A percentile compares a stretch with the other conserved stretches of the same genome.
Conservation (phyloP, 2,888 invertebrate species). For the Terebella lapidaria region DNA sequence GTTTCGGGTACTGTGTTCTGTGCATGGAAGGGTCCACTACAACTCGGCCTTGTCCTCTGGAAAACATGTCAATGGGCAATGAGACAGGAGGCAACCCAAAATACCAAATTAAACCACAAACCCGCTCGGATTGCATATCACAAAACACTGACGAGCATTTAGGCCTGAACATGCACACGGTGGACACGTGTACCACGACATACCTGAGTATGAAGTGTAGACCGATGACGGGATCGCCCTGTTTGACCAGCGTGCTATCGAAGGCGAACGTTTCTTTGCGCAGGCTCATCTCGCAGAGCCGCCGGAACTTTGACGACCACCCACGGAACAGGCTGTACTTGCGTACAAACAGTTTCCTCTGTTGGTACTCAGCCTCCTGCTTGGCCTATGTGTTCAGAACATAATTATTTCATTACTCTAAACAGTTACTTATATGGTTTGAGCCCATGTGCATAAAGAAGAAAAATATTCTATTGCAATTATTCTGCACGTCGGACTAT, state of each 20-base stretch:
- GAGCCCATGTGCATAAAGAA: too few relatives aligned
- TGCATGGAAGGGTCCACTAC: neutral
- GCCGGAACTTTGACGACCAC: constrained; percentile 39
- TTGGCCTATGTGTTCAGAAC: constrained; percentile 27
- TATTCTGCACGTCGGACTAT: too few relatives aligned
- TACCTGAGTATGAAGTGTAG: constrained; percentile 44
- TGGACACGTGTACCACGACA: too few relatives aligned
- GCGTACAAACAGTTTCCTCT: constrained; percentile 37
- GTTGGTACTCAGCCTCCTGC: constrained; percentile 40
- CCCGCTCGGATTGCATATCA: too few relatives aligned
- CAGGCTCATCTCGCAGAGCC: constrained; percentile 44
- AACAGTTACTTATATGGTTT: too few relatives aligned
- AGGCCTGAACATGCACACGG: too few relatives aligned
- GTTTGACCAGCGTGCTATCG: constrained; percentile 35
- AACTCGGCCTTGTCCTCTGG: neutral
- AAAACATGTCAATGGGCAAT: too few relatives aligned
- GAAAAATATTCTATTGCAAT: too few relatives aligned
- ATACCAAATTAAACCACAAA: too few relatives aligned
- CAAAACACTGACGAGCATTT: too few relatives aligned
- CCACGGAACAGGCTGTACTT: constrained; percentile 33
- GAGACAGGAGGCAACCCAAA: too few relatives aligned
- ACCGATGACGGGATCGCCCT: constrained; percentile 38
- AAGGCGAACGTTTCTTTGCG: constrained; percentile 37
- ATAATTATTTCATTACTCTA: too few relatives aligned
- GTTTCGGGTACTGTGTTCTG: constrained; percentile 6